These are phyloP conservation scores for Ommatoiulus sabulosus DNA, from an alignment of 2,888 invertebrate genomes.

Conservation along the genomic window DNA sequence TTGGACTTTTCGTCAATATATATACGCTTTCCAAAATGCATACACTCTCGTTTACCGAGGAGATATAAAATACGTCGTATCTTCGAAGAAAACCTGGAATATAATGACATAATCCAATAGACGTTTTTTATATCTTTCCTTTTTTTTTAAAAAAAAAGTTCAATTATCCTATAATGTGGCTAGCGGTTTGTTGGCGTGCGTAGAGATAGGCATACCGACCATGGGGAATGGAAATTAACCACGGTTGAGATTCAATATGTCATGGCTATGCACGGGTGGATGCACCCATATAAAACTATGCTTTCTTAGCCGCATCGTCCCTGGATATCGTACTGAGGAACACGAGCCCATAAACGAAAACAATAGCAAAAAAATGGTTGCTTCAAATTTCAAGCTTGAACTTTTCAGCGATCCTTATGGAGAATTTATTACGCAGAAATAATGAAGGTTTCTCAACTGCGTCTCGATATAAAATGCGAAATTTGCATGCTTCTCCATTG, in stretches of 20 bases:
- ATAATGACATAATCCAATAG: constrained; percentile 24
- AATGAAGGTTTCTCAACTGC: neutral
- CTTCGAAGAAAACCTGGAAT: neutral
- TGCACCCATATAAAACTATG: neutral
- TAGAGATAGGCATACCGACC: neutral
- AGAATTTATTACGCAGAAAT: constrained; percentile 40
- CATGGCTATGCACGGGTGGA: constrained; percentile 25
- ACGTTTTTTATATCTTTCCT: neutral
- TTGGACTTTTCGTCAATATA: constrained; percentile 23
- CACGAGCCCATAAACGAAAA: constrained; percentile 28
- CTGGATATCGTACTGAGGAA: neutral
- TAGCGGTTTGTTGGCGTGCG: neutral
- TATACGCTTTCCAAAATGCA: neutral
- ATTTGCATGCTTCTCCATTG: neutral
- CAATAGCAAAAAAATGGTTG: constrained; percentile 30
- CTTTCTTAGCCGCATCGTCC: neutral
- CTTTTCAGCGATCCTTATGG: constrained; percentile 36
- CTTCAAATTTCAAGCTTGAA: constrained; percentile 33
- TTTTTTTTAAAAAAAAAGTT: neutral
- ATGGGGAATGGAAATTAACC: neutral
- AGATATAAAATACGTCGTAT: neutral
- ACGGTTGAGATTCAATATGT: constrained; percentile 40
- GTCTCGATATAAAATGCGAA: neutral
- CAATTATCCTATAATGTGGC: constrained; percentile 30
- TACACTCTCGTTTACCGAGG: neutral